A percentile compares a stretch with the other conserved stretches of the same genome.
These are phyloP conservation scores for Malurus melanocephalus DNA, from an alignment of 2,113 vertebrate genomes.

Conservation along the genomic window DNA sequence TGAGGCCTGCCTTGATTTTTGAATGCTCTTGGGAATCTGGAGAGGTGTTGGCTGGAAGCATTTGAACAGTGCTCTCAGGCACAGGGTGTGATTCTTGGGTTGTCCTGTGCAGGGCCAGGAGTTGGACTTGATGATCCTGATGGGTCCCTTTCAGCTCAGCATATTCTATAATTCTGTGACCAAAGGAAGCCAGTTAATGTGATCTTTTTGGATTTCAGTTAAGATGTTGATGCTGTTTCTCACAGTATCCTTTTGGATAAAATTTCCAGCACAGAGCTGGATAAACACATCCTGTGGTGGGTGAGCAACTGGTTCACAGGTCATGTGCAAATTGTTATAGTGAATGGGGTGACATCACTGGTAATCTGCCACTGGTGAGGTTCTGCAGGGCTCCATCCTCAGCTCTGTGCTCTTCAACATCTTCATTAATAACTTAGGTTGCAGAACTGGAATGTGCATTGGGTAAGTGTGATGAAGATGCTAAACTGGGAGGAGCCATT, in stretches of 20 bases:
- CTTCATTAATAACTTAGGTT: not conserved
- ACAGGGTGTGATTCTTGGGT: not conserved
- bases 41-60: not conserved
- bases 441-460: not conserved
- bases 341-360: not conserved
- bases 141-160: not conserved
- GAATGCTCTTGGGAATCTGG: not conserved
- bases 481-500: not conserved
- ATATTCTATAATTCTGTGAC: not conserved
- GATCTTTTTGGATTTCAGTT: not conserved
- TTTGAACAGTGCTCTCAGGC: not conserved
- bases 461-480: not conserved
- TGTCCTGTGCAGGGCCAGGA: not conserved
- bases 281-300: not conserved
- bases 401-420: not conserved
- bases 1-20: not conserved
- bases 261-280: not conserved
- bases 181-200: not conserved
- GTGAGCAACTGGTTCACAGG: not conserved
- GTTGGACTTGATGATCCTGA: not conserved
- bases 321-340: accelerated
- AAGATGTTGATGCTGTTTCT: not conserved
- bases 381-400: not conserved
- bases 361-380: not conserved
- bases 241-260: not conserved